Percentiles rank a stretch among this genome's conserved stretches.
These are phyloP conservation scores for Macrotus californicus DNA, from an alignment of 2,113 vertebrate genomes.

Conservation along the genomic window DNA sequence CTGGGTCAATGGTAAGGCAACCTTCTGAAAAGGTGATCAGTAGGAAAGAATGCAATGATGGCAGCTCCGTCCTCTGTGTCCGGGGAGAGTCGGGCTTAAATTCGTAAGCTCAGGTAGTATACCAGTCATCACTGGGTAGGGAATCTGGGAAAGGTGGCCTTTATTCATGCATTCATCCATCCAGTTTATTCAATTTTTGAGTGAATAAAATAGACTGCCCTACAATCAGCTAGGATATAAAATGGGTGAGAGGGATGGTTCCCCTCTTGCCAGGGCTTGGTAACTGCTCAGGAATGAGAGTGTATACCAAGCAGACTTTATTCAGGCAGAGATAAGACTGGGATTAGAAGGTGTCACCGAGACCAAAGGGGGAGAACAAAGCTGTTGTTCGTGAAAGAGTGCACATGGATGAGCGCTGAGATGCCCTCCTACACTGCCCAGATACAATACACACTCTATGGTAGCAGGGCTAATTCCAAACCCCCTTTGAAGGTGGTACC, in stretches of 20 bases:
- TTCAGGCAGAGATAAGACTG: neutral
- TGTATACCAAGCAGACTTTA: neutral
- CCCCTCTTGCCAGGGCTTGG: neutral
- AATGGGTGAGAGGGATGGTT: neutral
- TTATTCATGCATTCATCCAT: neutral
- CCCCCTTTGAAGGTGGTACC: neutral
- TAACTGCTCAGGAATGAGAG: neutral
- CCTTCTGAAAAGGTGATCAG: neutral
- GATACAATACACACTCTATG: neutral
- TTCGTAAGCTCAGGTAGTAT: neutral
- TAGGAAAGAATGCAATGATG: neutral
- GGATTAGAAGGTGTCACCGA: neutral
- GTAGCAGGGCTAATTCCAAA: neutral
- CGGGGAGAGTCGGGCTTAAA: neutral
- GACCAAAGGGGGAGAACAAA: neutral
- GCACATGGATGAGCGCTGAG: neutral
- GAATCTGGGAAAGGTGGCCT: neutral
- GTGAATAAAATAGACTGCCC: neutral
- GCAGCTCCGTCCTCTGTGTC: neutral
- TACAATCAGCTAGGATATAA: neutral
- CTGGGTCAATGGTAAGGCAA: neutral
- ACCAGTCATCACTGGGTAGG: rapidly evolving
- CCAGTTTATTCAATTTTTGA: neutral
- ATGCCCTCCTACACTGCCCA: neutral
- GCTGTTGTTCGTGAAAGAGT: neutral